Evolutionary conservation across 2,113 vertebrate species (phyloP), one percentile per base, ranked within the genome.

Genomic region (Cariama cristata): DNA sequence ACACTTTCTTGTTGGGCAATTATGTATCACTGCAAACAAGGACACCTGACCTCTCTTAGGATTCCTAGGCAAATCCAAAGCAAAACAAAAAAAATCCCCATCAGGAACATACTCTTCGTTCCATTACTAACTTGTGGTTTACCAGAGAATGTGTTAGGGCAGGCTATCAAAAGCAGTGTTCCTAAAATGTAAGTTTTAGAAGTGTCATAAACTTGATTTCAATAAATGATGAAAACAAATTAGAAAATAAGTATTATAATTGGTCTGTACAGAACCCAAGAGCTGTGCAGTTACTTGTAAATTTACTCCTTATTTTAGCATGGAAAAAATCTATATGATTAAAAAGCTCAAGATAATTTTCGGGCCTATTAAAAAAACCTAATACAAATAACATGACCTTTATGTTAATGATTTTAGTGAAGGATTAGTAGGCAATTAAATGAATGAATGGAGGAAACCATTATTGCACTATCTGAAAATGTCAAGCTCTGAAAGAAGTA

Each of bases 401-500:
- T 74, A 12, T 83, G 28, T 83, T 86, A 89, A 83, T 74, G 8
- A 79, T 75, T 83, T 86, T 69, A 83, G 67, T 53, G 56, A 79
- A 69, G 33, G 28, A 66, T 92, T 92, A 79, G 62, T 64, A 83
- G 45, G 33, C 44, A 64, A 67, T 92, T 89, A 75, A 68, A 85
- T 72, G 3, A 85, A 84, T 76, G 69, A 32, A 73, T 86, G 58
- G 56, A 84, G 58, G 28, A 87, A 89, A 56, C 47, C 32, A 9
- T 80, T 87, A 79, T 38, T 79, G n/a, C 33, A 14, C 21, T 88
- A 20, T 81, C 73, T 95, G 76, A 85, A 96, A 81, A 94, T 64
- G 32, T 86, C 79, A 95, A 9, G 28, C 68, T 91, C 59, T 93
- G 76, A 91, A 92, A 74, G 50, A 77, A 81, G 12, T 68, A 16